Base-by-base conservation (phyloP, 2,888 invertebrate genomes). In the Carterocephalus palaemon region DNA sequence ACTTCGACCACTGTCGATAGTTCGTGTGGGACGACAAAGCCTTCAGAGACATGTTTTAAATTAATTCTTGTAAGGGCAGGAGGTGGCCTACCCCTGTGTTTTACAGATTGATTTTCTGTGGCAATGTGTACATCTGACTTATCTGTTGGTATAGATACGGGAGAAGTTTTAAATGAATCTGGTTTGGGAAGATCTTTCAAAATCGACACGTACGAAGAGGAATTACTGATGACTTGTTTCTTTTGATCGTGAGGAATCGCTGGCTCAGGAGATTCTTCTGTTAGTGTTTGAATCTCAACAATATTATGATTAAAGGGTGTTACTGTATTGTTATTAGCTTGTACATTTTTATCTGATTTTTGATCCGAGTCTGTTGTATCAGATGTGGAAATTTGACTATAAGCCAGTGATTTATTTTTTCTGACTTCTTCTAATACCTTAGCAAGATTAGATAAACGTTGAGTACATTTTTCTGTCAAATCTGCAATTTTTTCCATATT, bases 1-100 rank as follows among this genome's bases (percentile, higher is more conserved):
- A 91, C 89, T 72, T 92, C 92, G 1, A 90, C 72, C 28, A 92
- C 92, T 1, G 92, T 92, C 4, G 92, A 92, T 28, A 92, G 70
- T 65, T 92, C 92, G 58, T 91, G 92, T 0, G 87, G 86, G 37
- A 74, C 53, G n/a, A 79, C 49, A 43, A 59, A 40, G n/a, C 50
- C 52, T 23, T 78, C 81, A 48, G 74, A 67, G 1, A 59, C 65
- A 48, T 70, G 61, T 64, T 78, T 86, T 33, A 83, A 66, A 61
- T 71, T 64, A 28, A 77, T 62, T 15, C 85, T 71, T 10, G 76
- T 70, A 16, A 85, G 57, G 2, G 83, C 83, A n/a, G 86, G 75
- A n/a, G 86, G 86, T 9, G 86, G 86, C 49, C 67, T 78, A 1
- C 57, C 59, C 56, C 72, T 76, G 39, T 12, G 51, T 59, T 73